Base-by-base conservation (phyloP, 2,888 invertebrate genomes). In the Folsomia candida region DNA sequence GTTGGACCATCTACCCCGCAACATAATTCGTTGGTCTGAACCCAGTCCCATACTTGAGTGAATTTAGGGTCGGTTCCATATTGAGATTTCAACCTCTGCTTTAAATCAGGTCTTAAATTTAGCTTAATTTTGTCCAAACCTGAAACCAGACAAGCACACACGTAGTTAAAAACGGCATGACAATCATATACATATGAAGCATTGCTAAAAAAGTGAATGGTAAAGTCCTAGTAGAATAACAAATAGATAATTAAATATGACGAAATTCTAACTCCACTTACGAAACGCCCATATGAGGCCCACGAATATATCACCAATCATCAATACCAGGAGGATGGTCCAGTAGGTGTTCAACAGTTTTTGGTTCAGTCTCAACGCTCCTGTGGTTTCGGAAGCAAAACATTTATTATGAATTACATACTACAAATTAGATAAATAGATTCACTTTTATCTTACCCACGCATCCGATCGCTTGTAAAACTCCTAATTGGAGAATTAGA, bases 211-310 rank as follows among this genome's bases (percentile, higher is more conserved):
- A n/a, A n/a, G n/a, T n/a, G n/a, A n/a, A n/a, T n/a, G n/a, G n/a
- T n/a, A n/a, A n/a, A n/a, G n/a, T n/a, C n/a, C n/a, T n/a, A n/a
- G n/a, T n/a, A n/a, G n/a, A n/a, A n/a, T n/a, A n/a, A n/a, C n/a
- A n/a, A n/a, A n/a, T n/a, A n/a, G n/a, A n/a, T n/a, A n/a, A n/a
- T n/a, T n/a, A n/a, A n/a, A n/a, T n/a, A n/a, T n/a, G n/a, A n/a
- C n/a, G n/a, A n/a, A n/a, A n/a, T n/a, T n/a, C n/a, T n/a, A n/a
- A n/a, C n/a, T n/a, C n/a, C n/a, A n/a, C n/a, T n/a, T n/a, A n/a
- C 90, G 86, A 83, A 92, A 91, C 76, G 92, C 89, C 93, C 93
- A 93, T 81, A 91, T 91, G 70, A 92, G 89, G 61, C 93, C 93
- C 76, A 93, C 88, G 65, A 92, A 88, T 20, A 90, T 89, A 87